Percentiles rank a stretch among this genome's conserved stretches.
Evolutionary conservation across 2,797 vertebrate species (phyloP).

Genomic region (Muscicapa striata): DNA sequence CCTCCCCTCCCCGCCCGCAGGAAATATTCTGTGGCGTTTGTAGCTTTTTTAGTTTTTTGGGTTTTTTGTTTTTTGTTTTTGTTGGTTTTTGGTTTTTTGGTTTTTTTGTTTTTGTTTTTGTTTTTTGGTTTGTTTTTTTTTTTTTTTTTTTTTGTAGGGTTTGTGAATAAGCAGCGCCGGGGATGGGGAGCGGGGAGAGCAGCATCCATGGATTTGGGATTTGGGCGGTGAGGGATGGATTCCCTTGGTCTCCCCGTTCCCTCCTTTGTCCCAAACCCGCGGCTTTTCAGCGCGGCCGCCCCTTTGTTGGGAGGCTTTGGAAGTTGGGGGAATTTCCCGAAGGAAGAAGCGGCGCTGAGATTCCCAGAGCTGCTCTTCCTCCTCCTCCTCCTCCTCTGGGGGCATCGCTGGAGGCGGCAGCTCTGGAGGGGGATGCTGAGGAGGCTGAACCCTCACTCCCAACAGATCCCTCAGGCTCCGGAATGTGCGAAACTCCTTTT

Average conservation of each 20-base stretch:
- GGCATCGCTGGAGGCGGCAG: background rate
- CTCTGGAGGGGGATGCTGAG: background rate
- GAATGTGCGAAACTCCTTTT: background rate
- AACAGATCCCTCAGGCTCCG: accelerated
- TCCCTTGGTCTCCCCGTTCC: accelerated
- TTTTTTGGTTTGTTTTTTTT: too few species aligned
- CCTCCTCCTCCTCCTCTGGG: background rate
- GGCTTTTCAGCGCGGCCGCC: background rate
- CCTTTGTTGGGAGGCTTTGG: background rate
- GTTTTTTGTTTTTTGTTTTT: too few species aligned
- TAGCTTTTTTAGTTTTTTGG: background rate
- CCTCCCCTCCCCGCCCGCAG: background rate
- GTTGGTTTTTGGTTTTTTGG: too few species aligned
- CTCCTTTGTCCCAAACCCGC: slow-evolving; percentile 21
- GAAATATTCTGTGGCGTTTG: background rate
- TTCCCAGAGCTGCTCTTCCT: background rate
- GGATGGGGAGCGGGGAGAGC: accelerated
- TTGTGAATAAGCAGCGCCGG: accelerated
- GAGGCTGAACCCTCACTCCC: background rate
- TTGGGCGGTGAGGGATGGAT: background rate
- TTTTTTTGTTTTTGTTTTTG: too few species aligned
- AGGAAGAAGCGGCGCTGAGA: background rate
- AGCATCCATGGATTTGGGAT: background rate
- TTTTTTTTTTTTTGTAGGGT: background rate
- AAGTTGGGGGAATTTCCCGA: background rate